Evolutionary conservation across 2,888 invertebrate species (phyloP), one percentile per base, ranked within the genome.

Genomic region (Pristionchus entomophagus): DNA sequence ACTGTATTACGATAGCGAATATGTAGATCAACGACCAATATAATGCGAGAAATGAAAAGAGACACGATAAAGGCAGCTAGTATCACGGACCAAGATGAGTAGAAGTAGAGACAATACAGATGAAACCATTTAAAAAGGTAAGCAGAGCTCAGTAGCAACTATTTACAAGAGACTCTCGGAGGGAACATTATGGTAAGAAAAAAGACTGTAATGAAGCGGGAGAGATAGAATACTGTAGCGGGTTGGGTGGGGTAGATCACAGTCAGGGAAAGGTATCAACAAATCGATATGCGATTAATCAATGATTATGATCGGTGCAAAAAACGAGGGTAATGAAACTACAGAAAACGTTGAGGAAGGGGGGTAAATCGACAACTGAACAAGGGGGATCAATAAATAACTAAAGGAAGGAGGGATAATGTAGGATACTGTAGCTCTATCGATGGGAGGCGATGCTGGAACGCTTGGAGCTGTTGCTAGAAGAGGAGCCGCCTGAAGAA

Each of bases 391-490:
- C 38, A 69, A 22, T 38, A 4, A 38, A 4, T n/a, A 3, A 32
- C 29, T 10, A 32, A 35, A 19, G 19, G 22, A 6, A n/a, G n/a
- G n/a, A 5, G 22, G 35, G 38, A 22, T 38, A 69, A 38, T 14
- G n/a, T n/a, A n/a, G n/a, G n/a, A n/a, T n/a, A n/a, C n/a, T n/a
- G n/a, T n/a, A n/a, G n/a, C n/a, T 73, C 73, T 73, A 73, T 41
- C 73, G 73, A 73, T 73, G 73, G n/a, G 73, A 73, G n/a, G 73
- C 41, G 32, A 73, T 73, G 14, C 73, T 73, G 38, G 73, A 73
- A 3, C 73, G 73, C n/a, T 38, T 73, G 41, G 73, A 73, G 41
- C 73, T 73, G 45, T 41, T 73, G 19, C 73, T 32, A 0, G 73
- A 73, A 29, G 65, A 69, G 35, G 65, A 69, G 19, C 65, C 65